Evolutionary conservation across 2,113 vertebrate genomes (phyloP).

Genomic region (Xiphophorus hellerii): DNA sequence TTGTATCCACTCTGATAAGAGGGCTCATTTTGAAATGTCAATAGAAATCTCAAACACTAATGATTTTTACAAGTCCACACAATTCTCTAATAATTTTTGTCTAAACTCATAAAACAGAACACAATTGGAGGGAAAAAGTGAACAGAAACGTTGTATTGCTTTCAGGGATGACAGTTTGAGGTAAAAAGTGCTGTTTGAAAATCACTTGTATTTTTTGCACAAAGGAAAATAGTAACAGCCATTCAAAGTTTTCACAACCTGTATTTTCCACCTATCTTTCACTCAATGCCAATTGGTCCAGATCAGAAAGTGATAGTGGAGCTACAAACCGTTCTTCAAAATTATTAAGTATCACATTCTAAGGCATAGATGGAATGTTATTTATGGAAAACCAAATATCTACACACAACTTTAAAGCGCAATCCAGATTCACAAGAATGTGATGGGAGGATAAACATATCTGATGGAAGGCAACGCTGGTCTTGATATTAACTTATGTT

Average conservation of each 20-base stretch:
- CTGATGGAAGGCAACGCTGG: too few species aligned
- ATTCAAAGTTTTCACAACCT: too few species aligned
- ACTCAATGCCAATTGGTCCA: not conserved
- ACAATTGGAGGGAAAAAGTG: not conserved
- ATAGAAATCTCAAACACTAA: too few species aligned
- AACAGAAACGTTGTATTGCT: not conserved
- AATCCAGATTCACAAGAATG: too few species aligned
- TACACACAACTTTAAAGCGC: too few species aligned
- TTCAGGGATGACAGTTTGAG: not conserved
- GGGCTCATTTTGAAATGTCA: not conserved
- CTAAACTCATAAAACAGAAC: not conserved
- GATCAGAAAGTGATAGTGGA: not conserved
- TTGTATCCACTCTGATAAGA: not conserved
- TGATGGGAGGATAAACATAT: too few species aligned
- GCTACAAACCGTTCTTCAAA: not conserved
- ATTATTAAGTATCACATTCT: too few species aligned
- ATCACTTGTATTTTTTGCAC: not conserved
- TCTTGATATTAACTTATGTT: too few species aligned
- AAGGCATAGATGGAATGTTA: too few species aligned
- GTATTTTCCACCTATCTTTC: too few species aligned
- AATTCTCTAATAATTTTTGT: not conserved
- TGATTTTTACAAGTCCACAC: not conserved
- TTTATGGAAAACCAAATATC: too few species aligned
- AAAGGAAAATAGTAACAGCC: too few species aligned
- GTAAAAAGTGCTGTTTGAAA: not conserved